Evolutionary conservation across 2,888 invertebrate genomes (phyloP).

Genomic region (Graphium colonna): DNA sequence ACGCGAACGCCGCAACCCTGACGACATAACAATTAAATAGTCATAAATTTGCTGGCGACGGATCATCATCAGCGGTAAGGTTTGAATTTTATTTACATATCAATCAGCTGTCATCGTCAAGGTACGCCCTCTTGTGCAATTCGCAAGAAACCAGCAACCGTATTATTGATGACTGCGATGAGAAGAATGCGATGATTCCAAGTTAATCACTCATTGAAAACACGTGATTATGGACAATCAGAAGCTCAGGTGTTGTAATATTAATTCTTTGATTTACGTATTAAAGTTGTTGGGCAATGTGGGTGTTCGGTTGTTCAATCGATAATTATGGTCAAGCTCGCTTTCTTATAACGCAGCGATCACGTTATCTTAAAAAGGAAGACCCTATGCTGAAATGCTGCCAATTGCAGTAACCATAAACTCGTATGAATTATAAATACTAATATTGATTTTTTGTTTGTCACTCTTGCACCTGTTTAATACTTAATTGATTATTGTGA

Average conservation of each 20-base stretch:
- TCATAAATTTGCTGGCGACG: slow-evolving; percentile 25
- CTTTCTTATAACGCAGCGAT: too few species aligned
- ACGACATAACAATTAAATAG: slow-evolving; percentile 20
- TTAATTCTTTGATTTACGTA: neutral
- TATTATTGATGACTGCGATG: slow-evolving; percentile 1
- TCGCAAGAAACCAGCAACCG: slow-evolving; percentile 7
- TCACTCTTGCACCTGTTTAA: too few species aligned
- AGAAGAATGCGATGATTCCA: slow-evolving; percentile 9
- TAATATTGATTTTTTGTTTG: neutral
- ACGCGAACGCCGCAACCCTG: slow-evolving; percentile 1
- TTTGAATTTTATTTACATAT: slow-evolving; percentile 35
- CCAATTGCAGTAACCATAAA: too few species aligned
- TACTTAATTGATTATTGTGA: too few species aligned
- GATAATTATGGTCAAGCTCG: neutral
- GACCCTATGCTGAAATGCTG: too few species aligned
- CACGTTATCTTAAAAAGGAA: too few species aligned
- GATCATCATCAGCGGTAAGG: slow-evolving; percentile 27
- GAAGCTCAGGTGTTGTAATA: neutral
- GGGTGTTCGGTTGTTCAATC: neutral
- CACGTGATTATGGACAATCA: slow-evolving; percentile 3
- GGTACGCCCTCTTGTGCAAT: slow-evolving; percentile 24
- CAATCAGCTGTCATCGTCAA: slow-evolving; percentile 33
- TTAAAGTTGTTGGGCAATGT: neutral
- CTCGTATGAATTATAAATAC: neutral
- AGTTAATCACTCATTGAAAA: neutral